Evolutionary conservation across 1,140 invertebrate species (phyloP).

Genomic region (Ctenoplectra terminalis): DNA sequence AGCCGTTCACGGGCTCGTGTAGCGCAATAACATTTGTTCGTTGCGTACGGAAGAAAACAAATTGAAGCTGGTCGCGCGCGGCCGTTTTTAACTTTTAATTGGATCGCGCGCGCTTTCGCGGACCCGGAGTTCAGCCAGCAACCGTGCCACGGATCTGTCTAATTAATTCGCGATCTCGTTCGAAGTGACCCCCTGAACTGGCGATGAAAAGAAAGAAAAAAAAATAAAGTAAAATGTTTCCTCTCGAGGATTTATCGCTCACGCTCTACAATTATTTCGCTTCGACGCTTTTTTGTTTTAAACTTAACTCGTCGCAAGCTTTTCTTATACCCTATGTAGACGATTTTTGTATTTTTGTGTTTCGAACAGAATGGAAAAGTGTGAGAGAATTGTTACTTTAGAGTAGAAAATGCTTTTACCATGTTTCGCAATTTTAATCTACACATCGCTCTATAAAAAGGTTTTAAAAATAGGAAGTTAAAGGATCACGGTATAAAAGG

Average conservation of each 20-base stretch:
- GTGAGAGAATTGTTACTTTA: background rate
- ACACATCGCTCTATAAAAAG: background rate
- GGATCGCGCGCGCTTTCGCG: slow-evolving; percentile 34
- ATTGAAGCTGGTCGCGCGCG: slow-evolving; percentile 36
- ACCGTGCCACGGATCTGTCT: slow-evolving; percentile 29
- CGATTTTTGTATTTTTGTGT: too few relatives aligned
- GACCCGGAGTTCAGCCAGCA: slow-evolving; percentile 10
- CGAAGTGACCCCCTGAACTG: background rate
- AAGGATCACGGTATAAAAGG: background rate
- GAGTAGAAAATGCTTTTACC: background rate
- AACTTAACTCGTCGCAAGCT: background rate
- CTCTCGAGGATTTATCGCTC: too few relatives aligned
- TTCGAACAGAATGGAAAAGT: background rate
- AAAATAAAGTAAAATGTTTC: background rate
- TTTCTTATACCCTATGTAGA: background rate
- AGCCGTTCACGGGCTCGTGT: slow-evolving; percentile 17
- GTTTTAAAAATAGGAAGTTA: slow-evolving; percentile 8
- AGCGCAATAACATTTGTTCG: slow-evolving; percentile 62
- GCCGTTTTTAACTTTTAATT: slow-evolving; percentile 68
- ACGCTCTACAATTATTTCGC: too few relatives aligned
- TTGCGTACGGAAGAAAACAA: slow-evolving; percentile 49
- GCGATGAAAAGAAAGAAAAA: background rate
- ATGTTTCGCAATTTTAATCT: background rate
- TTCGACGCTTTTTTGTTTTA: background rate
- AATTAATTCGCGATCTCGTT: slow-evolving; percentile 56